These are phyloP conservation scores for Archilochus colubris DNA, from an alignment of 2,113 vertebrate genomes.

Conservation along the genomic window DNA sequence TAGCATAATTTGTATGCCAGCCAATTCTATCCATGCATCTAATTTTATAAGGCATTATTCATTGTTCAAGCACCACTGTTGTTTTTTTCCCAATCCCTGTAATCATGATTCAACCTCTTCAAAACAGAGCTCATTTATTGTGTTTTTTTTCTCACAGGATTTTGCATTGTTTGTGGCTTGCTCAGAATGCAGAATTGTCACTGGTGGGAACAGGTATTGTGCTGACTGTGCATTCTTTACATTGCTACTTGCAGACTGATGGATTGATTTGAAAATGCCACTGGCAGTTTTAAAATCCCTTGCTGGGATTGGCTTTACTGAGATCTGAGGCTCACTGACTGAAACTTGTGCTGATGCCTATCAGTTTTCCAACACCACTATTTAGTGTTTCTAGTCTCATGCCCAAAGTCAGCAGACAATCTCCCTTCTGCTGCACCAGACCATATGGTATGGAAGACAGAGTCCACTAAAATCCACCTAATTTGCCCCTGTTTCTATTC, in stretches of 20 bases:
- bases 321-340: not conserved
- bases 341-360: conserved; percentile 7
- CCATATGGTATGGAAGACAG: not conserved
- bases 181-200: not conserved
- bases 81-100: not conserved
- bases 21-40: not conserved
- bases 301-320: not conserved
- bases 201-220: not conserved
- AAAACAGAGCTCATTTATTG: not conserved
- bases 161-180: conserved; percentile 4
- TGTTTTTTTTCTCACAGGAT: not conserved
- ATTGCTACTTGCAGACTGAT: conserved; percentile 38
- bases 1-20: not conserved
- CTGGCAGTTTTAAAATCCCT: conserved; percentile 44
- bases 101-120: not conserved
- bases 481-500: not conserved
- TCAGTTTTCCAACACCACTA: not conserved
- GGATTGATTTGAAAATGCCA: conserved; percentile 49
- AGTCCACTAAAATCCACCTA: not conserved
- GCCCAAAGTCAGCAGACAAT: not conserved
- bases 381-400: not conserved
- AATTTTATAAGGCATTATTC: not conserved
- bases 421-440: not conserved
- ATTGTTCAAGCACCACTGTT: not conserved
- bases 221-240: conserved; percentile 24